Conservation (phyloP, 2,888 invertebrate species). For the Trachelus stipa region DNA sequence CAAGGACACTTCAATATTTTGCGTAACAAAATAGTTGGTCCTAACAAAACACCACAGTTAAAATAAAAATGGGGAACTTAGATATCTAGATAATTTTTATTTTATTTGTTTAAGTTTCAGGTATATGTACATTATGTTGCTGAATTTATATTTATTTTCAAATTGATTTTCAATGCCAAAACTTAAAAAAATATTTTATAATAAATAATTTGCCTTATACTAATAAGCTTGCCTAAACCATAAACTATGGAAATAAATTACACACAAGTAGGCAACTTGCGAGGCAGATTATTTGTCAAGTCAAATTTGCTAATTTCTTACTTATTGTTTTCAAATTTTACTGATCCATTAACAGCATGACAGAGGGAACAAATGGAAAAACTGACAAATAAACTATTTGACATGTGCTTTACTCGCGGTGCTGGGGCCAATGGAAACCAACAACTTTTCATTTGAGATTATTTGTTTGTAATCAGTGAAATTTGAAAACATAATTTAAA, state of each 20-base stretch:
- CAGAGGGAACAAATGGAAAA: constrained; percentile 20
- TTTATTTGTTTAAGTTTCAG: neutral
- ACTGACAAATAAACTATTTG: constrained; percentile 26
- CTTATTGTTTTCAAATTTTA: constrained; percentile 22
- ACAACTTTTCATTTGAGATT: constrained; percentile 20
- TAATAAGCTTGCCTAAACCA: neutral
- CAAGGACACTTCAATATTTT: constrained; percentile 81
- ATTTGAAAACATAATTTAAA: constrained; percentile 21
- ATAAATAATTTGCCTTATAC: neutral
- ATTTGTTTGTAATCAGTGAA: constrained; percentile 21
- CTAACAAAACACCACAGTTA: constrained; percentile 50
- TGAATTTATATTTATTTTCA: neutral
- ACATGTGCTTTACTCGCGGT: constrained; percentile 29
- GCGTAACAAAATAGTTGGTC: constrained; percentile 76
- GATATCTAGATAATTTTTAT: constrained; percentile 2
- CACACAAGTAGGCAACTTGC: neutral
- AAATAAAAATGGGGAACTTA: constrained; percentile 41
- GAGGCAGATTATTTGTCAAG: neutral
- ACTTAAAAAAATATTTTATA: neutral
- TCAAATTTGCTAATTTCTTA: neutral
- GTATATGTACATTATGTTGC: neutral
- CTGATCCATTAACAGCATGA: constrained; percentile 22
- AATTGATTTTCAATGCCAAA: neutral
- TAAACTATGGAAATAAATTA: neutral
- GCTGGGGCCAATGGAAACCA: constrained; percentile 36